Evolutionary conservation across 2,888 invertebrate genomes (phyloP).

Genomic region (Harpalus rubripes): DNA sequence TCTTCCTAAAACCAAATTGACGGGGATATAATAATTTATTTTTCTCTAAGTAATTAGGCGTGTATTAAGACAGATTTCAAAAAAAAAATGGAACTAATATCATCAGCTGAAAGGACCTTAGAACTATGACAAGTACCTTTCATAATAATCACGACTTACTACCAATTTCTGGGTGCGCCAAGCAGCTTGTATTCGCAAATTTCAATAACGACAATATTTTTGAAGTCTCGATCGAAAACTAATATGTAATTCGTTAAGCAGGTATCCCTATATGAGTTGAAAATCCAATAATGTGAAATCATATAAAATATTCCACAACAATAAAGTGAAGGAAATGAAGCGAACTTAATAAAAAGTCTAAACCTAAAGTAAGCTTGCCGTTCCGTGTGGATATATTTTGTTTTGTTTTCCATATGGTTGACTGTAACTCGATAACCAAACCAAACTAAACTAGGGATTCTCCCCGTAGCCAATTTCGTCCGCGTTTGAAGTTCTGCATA

Average conservation of each 20-base stretch:
- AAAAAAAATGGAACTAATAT: no score
- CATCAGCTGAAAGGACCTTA: no score
- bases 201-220: no score
- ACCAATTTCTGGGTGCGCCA: no score
- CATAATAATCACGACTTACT: no score
- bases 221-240: not conserved
- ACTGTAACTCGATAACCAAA: conserved; percentile 61
- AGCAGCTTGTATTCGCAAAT: no score
- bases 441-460: not conserved
- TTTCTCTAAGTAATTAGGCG: no score
- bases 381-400: conserved; percentile 33
- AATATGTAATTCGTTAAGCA: not conserved
- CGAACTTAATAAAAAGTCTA: conserved; percentile 53
- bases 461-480: conserved; percentile 59
- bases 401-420: conserved; percentile 66
- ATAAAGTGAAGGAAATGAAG: conserved; percentile 61
- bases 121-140: no score
- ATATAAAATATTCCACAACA: conserved; percentile 25
- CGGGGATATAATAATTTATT: no score
- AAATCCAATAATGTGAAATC: not conserved
- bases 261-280: not conserved
- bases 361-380: conserved; percentile 29
- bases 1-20: no score
- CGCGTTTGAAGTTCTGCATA: conserved; percentile 72
- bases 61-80: no score